Evolutionary conservation across 1,140 invertebrate genomes (phyloP), one percentile per base, ranked within the genome.

Genomic region (Ephestia elutella): DNA sequence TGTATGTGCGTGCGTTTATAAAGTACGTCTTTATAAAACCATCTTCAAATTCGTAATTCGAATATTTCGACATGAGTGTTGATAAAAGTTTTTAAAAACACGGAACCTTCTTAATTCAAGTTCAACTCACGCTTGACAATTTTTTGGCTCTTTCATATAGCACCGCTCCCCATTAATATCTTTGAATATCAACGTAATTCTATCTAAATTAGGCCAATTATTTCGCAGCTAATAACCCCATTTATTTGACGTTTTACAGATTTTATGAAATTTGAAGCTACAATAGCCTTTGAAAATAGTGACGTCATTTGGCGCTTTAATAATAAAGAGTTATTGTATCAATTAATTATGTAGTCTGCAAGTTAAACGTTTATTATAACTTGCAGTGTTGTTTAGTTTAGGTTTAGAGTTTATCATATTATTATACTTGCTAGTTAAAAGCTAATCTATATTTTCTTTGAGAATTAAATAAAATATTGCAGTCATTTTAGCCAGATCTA

Each of bases 141-240:
- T 44, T 44, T 44, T 44, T 44, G 38, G 38, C 38, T 44, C 1
- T 44, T 44, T 17, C 38, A 15, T 15, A 8, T 44, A 9, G n/a
- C 38, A 17, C 38, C 13, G n/a, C 38, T 1, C 38, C 38, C 38
- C 38, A 44, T 44, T 44, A 44, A 44, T 44, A 44, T 44, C 38
- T 44, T 15, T 17, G 38, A 44, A 44, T 44, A 44, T 44, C 38
- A 44, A 15, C 13, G 38, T 44, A 44, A 15, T 44, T 44, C 38
- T 44, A 44, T 44, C n/a, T 44, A 44, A 44, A 44, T 44, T 5
- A 13, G 38, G 38, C 38, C 38, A 44, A 44, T 44, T 44, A 44
- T 44, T 44, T 44, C 15, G 15, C 38, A 44, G 38, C 38, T 44
- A 44, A 44, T 44, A 44, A 13, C 7, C 38, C 2, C 38, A n/a